Base-by-base conservation (phyloP, 2,113 vertebrate genomes). In the Barnardius zonarius region DNA sequence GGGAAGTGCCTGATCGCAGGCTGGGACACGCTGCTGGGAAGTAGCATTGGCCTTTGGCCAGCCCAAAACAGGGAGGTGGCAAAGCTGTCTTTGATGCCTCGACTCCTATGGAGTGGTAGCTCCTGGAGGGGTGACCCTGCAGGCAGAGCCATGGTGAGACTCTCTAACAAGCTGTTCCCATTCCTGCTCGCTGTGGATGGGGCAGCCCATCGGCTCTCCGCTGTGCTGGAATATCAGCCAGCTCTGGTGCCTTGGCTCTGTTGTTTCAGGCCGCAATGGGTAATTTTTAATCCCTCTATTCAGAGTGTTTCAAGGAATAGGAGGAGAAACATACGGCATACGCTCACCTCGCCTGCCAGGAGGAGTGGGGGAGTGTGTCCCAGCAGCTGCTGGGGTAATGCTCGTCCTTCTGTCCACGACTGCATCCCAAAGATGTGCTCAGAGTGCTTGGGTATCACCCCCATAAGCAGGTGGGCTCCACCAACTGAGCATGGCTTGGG, bases 271-370 rank as follows among this genome's bases (percentile, higher is more conserved):
- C 78, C 3, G 8, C 39, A 22, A 31, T 44, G 86, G 78, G 81
- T 13, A 80, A 9, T 59, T 83, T 90, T 95, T 96, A 96, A 97
- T 96, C 96, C 91, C 51, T 85, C 92, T 91, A 91, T 97, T 95
- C 92, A 97, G 68, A 66, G 22, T 2, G 37, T 81, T 93, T 68
- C 0, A 3, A 86, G 70, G 77, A 77, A 25, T 90, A 94, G 93
- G 89, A 95, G 94, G 95, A 66, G 55, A 72, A 86, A 82, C 89
- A 68, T 70, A 92, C 4, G 4, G 91, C 86, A 70, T 69, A 61
- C 87, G 93, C 51, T 92, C 94, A 85, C 91, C 92, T 93, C 73
- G 0, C 17, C 90, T 95, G 81, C 94, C 92, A 83, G 75, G 90
- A 83, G 87, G 57, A 25, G 6, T 25, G 69, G 76, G 28, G 59